Evolutionary conservation across 2,888 invertebrate species (phyloP).

Genomic region (Eledone cirrhosa): DNA sequence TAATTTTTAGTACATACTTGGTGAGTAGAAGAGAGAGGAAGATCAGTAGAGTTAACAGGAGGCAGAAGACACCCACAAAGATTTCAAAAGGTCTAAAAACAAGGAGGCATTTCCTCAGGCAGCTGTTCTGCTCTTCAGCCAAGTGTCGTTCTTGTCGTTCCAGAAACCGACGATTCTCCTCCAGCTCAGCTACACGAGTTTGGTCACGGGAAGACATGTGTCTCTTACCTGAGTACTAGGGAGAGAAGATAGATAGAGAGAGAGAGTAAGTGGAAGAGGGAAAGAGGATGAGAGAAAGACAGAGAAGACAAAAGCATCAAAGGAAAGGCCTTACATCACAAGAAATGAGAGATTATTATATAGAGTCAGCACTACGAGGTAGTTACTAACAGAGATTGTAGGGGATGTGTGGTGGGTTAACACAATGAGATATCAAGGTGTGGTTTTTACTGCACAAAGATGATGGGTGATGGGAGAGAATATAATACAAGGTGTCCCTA

Average conservation of each 20-base stretch:
- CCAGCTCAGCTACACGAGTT: constrained; percentile 53
- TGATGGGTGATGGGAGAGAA: no score
- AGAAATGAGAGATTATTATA: no score
- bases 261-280: background rate
- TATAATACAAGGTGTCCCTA: no score
- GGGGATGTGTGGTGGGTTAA: no score
- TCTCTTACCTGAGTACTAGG: constrained; percentile 47
- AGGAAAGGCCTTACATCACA: no score
- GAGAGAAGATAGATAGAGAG: background rate
- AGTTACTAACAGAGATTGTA: no score
- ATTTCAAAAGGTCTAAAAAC: constrained; percentile 65
- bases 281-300: background rate
- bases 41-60: constrained; percentile 61
- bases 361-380: no score
- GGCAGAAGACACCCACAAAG: constrained; percentile 61
- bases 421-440: no score
- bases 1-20: constrained; percentile 57
- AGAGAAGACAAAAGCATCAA: no score
- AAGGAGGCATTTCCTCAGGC: constrained; percentile 55
- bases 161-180: constrained; percentile 63
- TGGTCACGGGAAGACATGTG: constrained; percentile 53
- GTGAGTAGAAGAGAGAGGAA: constrained; percentile 65
- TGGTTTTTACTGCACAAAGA: no score
- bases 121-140: constrained; percentile 51
- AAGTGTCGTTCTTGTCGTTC: constrained; percentile 61